Evolutionary conservation across 2,113 vertebrate species (phyloP).

Genomic region (Ammodytes marinus): DNA sequence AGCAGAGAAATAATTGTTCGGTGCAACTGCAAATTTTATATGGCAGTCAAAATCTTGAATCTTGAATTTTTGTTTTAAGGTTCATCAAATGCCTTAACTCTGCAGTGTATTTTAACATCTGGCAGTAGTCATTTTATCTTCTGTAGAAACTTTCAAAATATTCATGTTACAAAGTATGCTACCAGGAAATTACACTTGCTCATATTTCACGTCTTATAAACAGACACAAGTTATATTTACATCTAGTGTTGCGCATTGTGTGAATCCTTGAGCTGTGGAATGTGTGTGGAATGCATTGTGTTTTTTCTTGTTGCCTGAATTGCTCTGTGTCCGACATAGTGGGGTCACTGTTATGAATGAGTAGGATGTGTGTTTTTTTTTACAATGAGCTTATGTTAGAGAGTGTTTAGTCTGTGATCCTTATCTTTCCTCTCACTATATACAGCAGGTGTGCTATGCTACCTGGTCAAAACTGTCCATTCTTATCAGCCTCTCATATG

Average conservation of each 20-base stretch:
- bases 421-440: not conserved
- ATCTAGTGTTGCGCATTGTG: not conserved
- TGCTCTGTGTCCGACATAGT: not conserved
- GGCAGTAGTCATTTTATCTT: not conserved
- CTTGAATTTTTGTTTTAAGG: not conserved
- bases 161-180: not conserved
- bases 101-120: not conserved
- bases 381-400: not conserved
- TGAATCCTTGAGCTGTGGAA: not conserved
- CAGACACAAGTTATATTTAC: not conserved
- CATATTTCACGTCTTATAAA: not conserved
- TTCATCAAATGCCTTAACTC: not conserved
- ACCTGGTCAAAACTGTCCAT: not conserved
- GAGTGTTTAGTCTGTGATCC: not conserved
- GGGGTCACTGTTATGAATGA: not conserved
- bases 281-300: not conserved
- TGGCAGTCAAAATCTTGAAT: too few relatives aligned
- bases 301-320: not conserved
- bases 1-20: too few relatives aligned
- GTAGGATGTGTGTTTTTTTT: not conserved
- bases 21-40: too few relatives aligned
- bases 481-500: conserved; percentile 34
- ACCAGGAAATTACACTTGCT: not conserved
- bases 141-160: too few relatives aligned
- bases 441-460: not conserved